A percentile compares a stretch with the other conserved stretches of the same genome.
Conservation (phyloP, 2,888 invertebrate genomes). For the Ommatoiulus sabulosus region DNA sequence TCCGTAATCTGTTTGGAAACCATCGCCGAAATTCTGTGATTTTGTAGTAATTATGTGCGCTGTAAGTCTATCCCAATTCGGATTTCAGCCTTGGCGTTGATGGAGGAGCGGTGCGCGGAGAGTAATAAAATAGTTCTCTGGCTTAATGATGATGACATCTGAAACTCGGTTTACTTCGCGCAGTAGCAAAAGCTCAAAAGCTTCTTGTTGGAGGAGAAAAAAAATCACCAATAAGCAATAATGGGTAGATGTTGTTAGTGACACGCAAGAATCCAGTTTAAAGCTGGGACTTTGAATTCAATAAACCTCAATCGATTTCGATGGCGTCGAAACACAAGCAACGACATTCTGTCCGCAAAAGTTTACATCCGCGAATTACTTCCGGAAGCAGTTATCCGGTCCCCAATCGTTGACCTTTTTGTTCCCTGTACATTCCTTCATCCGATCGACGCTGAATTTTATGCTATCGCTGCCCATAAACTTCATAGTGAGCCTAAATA, state of each 20-base stretch:
- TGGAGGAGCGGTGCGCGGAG: not conserved
- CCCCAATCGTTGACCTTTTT: not conserved
- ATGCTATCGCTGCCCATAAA: slow-evolving; percentile 6
- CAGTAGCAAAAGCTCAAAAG: not conserved
- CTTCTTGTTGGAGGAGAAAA: slow-evolving; percentile 8
- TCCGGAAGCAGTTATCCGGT: not conserved
- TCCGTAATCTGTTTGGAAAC: no score
- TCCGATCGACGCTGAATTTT: not conserved
- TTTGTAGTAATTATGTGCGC: not conserved
- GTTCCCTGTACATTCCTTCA: not conserved
- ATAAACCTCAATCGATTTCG: slow-evolving; percentile 31
- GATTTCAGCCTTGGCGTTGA: not conserved
- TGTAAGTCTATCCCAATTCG: not conserved
- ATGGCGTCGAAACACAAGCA: slow-evolving; percentile 9
- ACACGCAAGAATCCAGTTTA: slow-evolving; percentile 1
- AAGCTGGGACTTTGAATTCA: slow-evolving; percentile 24
- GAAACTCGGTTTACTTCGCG: slow-evolving; percentile 1
- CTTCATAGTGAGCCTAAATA: not conserved
- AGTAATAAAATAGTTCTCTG: slow-evolving; percentile 21
- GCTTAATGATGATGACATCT: slow-evolving; percentile 36
- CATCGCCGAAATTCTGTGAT: not conserved
- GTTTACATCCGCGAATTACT: slow-evolving; percentile 4
- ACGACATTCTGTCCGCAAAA: not conserved
- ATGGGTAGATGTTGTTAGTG: not conserved
- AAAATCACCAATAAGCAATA: slow-evolving; percentile 20